phyloP scores from a whole-genome alignment of 64 coral and sea anemone species.

The Trachythela sp. region DNA sequence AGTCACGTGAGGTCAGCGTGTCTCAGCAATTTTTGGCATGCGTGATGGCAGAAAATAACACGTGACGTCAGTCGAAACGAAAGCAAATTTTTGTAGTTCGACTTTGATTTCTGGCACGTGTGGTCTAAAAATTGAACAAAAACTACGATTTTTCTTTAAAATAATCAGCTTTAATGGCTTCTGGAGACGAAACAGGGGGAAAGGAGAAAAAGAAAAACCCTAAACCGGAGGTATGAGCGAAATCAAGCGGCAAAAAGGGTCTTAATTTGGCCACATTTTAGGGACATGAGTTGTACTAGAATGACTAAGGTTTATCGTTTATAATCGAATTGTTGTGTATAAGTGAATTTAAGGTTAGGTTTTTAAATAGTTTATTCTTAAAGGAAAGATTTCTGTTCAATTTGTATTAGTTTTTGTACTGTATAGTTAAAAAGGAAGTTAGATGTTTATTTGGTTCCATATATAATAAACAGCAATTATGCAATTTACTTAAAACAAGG shows the following conservation, averaged over 20 bases:
- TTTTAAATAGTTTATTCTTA: not conserved
- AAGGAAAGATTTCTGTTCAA: not conserved
- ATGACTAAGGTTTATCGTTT: not conserved
- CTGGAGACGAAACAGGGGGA: constrained; percentile 60
- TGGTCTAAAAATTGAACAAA: not conserved
- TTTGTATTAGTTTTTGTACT: not conserved
- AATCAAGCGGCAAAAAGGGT: not conserved
- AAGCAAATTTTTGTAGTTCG: not conserved
- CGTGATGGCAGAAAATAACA: not conserved
- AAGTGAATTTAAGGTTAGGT: not conserved
- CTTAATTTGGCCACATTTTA: not conserved
- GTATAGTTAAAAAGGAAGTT: not conserved
- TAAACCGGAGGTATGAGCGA: constrained; percentile 43
- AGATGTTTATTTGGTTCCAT: not conserved
- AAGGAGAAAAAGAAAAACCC: constrained; percentile 66
- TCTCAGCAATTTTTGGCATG: not conserved
- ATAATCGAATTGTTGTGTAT: not conserved
- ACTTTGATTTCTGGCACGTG: not conserved
- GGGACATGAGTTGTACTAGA: not conserved
- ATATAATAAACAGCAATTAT: constrained; percentile 8
- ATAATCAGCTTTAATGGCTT: constrained; percentile 52
- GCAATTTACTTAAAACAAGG: not conserved
- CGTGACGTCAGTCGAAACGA: not conserved
- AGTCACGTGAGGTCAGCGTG: not conserved
- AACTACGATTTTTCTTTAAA: not conserved